Conservation (phyloP, 1,140 invertebrate species). For the Tribolium madens region DNA sequence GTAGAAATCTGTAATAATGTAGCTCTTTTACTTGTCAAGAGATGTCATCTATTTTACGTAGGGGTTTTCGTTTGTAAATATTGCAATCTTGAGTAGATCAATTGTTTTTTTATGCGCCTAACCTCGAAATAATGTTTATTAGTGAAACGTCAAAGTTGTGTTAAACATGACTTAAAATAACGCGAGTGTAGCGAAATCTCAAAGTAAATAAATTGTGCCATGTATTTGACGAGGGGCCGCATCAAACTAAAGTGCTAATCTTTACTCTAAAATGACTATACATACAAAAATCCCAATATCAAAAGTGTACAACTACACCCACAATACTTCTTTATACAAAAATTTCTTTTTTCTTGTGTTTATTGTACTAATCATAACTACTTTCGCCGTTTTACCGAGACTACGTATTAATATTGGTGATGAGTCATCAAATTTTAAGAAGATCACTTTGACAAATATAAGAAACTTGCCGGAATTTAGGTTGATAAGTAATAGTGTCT, state of each 20-base stretch:
- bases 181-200: slow-evolving; percentile 12
- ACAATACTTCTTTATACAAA: slow-evolving; percentile 48
- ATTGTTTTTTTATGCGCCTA: slow-evolving; percentile 29
- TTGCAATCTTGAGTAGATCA: background rate
- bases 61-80: background rate
- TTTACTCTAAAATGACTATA: slow-evolving; percentile 51
- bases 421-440: slow-evolving; percentile 54
- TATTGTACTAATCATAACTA: slow-evolving; percentile 44
- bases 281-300: slow-evolving; percentile 49
- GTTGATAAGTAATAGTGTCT: slow-evolving; percentile 57
- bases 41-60: background rate
- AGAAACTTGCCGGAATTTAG: slow-evolving; percentile 58
- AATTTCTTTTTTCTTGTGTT: slow-evolving; percentile 55
- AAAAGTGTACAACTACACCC: slow-evolving; percentile 50
- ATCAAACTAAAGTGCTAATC: slow-evolving; percentile 37
- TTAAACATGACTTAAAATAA: slow-evolving; percentile 38
- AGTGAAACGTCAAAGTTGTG: slow-evolving; percentile 31
- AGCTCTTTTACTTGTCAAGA: too few species aligned
- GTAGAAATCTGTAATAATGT: background rate
- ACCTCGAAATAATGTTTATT: slow-evolving; percentile 39
- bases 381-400: slow-evolving; percentile 15
- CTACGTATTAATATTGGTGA: slow-evolving; percentile 35
- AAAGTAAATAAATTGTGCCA: slow-evolving; percentile 34
- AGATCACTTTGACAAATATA: slow-evolving; percentile 58
- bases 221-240: slow-evolving; percentile 42